Evolutionary conservation across 35 echinoderm and acorn worm species (phyloP), one percentile per base, ranked within the genome.

Genomic region (Heliocidaris tuberculata): DNA sequence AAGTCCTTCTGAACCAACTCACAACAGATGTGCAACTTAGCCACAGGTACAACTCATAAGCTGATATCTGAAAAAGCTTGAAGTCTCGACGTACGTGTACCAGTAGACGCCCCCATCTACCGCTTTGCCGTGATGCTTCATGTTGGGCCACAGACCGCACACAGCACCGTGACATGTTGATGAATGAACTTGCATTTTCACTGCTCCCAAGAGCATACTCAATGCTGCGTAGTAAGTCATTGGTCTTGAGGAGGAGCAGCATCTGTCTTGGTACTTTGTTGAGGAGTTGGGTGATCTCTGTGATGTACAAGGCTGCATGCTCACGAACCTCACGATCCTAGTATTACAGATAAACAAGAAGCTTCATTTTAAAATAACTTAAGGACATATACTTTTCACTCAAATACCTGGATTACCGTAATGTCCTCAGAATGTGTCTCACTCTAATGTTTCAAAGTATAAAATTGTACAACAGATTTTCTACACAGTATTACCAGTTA

Each of bases 151-250:
- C 70, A 32, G 98, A 96, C 32, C 97, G 60, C 13, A 99, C 97
- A 94, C 98, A 99, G 70, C 98, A 99, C 88, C 93, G 93, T 4
- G 98, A 99, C 98, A 99, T 99, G 92, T 97, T 99, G 90, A 99
- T 95, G 94, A 99, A 99, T 54, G 98, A 99, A 90, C 98, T 99
- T 52, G 98, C 97, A 95, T 95, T 97, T 70, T 94, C 94, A 48
- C 95, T 96, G 86, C 94, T 94, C 31, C 92, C 60, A 13, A 99
- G 95, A 3, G 96, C 65, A 49, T 86, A 99, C 65, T 99, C 98
- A 3, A 99, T 99, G 71, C 97, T 95, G 6, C 98, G 96, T 60
- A 99, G 93, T 71, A 99, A 96, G 90, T 99, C 98, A 86, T 99
- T 99, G 7, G 98, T 99, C 88, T 99, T 99, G 60, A 99, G 87